Base-by-base conservation (phyloP, 2,113 vertebrate genomes). In the Glareola pratincola region DNA sequence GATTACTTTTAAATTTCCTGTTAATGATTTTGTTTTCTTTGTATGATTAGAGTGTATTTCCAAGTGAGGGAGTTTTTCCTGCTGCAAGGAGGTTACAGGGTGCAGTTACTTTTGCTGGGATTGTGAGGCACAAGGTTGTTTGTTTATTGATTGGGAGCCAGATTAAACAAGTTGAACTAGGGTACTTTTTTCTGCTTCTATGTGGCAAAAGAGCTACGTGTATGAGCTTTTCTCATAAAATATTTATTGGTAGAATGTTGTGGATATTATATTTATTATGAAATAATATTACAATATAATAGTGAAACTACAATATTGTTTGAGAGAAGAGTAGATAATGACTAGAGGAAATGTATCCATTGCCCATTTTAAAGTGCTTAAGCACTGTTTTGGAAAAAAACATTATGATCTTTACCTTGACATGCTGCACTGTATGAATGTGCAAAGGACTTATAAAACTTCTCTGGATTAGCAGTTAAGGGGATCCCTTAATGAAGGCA, bases 301-400 rank as follows among this genome's bases (percentile, higher is more conserved):
- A 72, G n/a, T 51, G 34, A 22, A 75, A n/a, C 16, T 87, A 76
- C 64, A 92, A 59, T 57, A 69, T 17, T 89, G 45, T 74, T 90
- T 92, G 56, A 67, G 5, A 26, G 62, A 96, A 88, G 23, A 71
- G 20, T 85, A 90, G 79, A 41, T 48, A 92, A 45, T 45, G 34
- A 41, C 59, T 71, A 21, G 36, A 92, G 37, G 48, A 73, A 79
- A 75, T 73, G 50, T 24, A 91, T 64, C 59, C 54, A 32, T 59
- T 22, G 53, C 8, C 75, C 21, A 51, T 95, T 94, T 78, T 48
- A 47, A 51, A 85, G 59, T 72, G 48, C 29, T 77, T 74, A 92
- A 82, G 68, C 15, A 75, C 18, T 62, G 8, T 76, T 94, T 95
- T 79, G 34, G 85, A 96, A 95, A 96, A 96, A 80, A 93, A 74